phyloP scores from a whole-genome alignment of 2,888 invertebrate genomes.

The Acleris literana region DNA sequence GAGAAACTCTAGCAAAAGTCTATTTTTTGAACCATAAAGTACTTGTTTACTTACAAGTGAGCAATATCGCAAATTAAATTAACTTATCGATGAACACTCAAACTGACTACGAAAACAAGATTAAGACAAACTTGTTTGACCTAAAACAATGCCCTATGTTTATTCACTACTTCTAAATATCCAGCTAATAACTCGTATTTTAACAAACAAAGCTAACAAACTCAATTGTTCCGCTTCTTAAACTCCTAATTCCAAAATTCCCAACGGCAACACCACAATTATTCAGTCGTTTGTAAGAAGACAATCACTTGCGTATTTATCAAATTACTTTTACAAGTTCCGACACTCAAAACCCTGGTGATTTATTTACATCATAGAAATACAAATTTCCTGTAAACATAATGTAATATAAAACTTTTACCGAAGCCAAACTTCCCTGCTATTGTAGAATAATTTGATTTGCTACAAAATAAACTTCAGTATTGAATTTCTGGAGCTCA shows the following conservation, averaged over 20 bases:
- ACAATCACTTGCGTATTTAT: slow-evolving; percentile 1
- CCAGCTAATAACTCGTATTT: too few species aligned
- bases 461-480: slow-evolving; percentile 41
- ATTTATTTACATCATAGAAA: slow-evolving; percentile 29
- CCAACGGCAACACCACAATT: neutral
- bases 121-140: too few species aligned
- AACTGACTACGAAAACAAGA: too few species aligned
- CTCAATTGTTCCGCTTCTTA: neutral
- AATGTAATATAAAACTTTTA: slow-evolving; percentile 36
- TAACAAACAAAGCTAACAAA: neutral
- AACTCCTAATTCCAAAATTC: neutral
- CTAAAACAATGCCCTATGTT: too few species aligned
- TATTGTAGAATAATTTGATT: slow-evolving; percentile 44
- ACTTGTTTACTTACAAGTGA: too few species aligned
- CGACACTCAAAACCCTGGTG: slow-evolving; percentile 14
- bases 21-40: too few species aligned
- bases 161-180: too few species aligned
- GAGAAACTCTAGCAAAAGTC: too few species aligned
- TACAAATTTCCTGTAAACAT: slow-evolving; percentile 30
- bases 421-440: slow-evolving; percentile 34
- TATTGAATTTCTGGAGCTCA: slow-evolving; percentile 44
- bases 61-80: too few species aligned
- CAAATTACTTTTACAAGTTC: slow-evolving; percentile 21
- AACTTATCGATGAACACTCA: too few species aligned
- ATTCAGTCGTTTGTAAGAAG: neutral